Conservation (phyloP, 2,888 invertebrate species). For the Icerya purchasi region DNA sequence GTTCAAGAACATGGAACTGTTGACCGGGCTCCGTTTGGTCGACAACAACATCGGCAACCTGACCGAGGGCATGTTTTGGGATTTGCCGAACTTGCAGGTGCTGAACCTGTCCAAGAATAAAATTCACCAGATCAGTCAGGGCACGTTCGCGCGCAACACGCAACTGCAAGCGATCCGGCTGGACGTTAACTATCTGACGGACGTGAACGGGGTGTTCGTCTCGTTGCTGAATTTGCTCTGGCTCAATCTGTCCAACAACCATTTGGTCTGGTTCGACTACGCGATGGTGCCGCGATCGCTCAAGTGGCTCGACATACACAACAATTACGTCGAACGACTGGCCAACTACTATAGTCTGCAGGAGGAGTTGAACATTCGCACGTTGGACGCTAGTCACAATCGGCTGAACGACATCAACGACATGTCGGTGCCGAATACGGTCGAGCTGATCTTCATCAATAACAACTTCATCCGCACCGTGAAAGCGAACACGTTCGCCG, state of each 20-base stretch:
- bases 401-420: slow-evolving; percentile 59
- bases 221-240: slow-evolving; percentile 63
- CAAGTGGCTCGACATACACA: slow-evolving; percentile 76
- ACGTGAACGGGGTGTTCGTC: slow-evolving; percentile 74
- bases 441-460: slow-evolving; percentile 69
- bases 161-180: slow-evolving; percentile 68
- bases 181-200: slow-evolving; percentile 68
- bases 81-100: slow-evolving; percentile 60
- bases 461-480: slow-evolving; percentile 66
- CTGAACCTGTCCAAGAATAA: slow-evolving; percentile 76
- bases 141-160: slow-evolving; percentile 57
- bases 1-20: slow-evolving; percentile 61
- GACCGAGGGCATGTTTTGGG: slow-evolving; percentile 61
- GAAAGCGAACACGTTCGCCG: slow-evolving; percentile 64
- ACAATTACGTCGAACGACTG: slow-evolving; percentile 67
- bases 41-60: slow-evolving; percentile 75
- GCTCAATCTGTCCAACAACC: slow-evolving; percentile 76
- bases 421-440: slow-evolving; percentile 70
- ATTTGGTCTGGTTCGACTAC: slow-evolving; percentile 80
- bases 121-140: slow-evolving; percentile 61
- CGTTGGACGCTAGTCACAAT: slow-evolving; percentile 75
- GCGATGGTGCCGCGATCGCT: slow-evolving; percentile 74
- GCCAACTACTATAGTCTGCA: slow-evolving; percentile 74
- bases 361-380: slow-evolving; percentile 49
- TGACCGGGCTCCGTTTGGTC: slow-evolving; percentile 68